These are phyloP conservation scores for Clarias pachynema DNA, from an alignment of 2,797 vertebrate species.

Conservation along the genomic window DNA sequence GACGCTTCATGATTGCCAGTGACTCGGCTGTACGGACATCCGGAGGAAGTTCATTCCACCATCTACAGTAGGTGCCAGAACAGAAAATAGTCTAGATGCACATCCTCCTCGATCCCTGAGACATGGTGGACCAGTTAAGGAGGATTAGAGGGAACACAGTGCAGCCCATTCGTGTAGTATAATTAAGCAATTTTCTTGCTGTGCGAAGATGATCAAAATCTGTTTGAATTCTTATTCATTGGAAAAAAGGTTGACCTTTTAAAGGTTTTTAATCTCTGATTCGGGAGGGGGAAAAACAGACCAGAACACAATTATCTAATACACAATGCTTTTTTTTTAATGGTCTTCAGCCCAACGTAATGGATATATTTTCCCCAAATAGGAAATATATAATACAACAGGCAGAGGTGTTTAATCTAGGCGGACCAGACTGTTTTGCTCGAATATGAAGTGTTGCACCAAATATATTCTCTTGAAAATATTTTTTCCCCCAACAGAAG, in stretches of 20 bases:
- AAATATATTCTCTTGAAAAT: conserved; percentile 18
- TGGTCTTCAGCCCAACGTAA: not conserved
- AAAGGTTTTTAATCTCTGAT: not conserved
- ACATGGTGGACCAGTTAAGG: too few relatives aligned
- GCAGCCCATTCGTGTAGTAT: not conserved
- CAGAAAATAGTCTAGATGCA: too few relatives aligned
- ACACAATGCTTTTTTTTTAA: not conserved
- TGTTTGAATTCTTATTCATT: not conserved
- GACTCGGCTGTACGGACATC: too few relatives aligned
- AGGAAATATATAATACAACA: conserved; percentile 17
- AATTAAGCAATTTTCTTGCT: conserved; percentile 9
- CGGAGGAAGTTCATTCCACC: too few relatives aligned
- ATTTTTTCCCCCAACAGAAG: not conserved
- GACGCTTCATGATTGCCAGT: too few relatives aligned
- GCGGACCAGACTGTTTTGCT: not conserved
- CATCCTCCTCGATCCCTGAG: too few relatives aligned
- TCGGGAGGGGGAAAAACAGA: not conserved
- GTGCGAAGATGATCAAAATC: not conserved
- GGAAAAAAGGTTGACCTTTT: not conserved
- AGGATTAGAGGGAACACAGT: too few relatives aligned
- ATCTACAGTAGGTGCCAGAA: too few relatives aligned
- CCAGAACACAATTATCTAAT: not conserved
- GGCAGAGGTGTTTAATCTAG: conserved; percentile 23
- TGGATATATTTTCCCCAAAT: not conserved
- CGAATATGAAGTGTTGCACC: not conserved